A percentile compares a stretch with the other conserved stretches of the same genome.
Conservation (phyloP, 2,888 invertebrate species). For the Holacanthella duospinosa region DNA sequence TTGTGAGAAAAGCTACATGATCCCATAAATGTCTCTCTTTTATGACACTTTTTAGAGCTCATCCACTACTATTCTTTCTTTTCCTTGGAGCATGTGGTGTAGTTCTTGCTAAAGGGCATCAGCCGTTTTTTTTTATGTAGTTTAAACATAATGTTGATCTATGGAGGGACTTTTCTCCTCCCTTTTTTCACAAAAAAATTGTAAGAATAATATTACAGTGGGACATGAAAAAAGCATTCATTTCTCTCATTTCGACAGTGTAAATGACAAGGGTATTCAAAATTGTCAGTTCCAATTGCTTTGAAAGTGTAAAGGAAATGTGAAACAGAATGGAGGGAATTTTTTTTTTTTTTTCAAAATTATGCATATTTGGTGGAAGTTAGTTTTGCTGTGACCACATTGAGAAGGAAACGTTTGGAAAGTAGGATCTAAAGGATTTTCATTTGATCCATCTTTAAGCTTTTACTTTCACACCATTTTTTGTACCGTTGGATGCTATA, state of each 20-base stretch:
- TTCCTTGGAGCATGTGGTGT: background rate
- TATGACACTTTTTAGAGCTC: background rate
- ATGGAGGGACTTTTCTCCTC: background rate
- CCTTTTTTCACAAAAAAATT: background rate
- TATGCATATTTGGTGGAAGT: too few species aligned
- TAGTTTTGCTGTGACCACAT: too few species aligned
- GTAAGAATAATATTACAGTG: background rate
- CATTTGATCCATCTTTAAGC: conserved; percentile 28
- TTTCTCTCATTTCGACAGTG: too few species aligned
- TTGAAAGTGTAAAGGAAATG: too few species aligned
- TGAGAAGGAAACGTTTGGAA: conserved; percentile 3
- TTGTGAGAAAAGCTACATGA: background rate
- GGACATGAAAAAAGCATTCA: too few species aligned
- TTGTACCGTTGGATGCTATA: conserved; percentile 15
- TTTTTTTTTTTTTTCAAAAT: too few species aligned
- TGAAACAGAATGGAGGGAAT: too few species aligned
- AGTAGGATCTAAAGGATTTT: conserved; percentile 24
- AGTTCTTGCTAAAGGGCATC: background rate
- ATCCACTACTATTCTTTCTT: background rate
- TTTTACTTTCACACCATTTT: conserved; percentile 12
- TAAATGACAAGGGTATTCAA: too few species aligned
- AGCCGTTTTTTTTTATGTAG: background rate
- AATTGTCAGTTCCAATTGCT: too few species aligned
- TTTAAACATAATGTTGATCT: background rate
- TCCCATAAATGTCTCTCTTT: background rate